Conservation (phyloP, 2,888 invertebrate species). For the Eilema sororculum region DNA sequence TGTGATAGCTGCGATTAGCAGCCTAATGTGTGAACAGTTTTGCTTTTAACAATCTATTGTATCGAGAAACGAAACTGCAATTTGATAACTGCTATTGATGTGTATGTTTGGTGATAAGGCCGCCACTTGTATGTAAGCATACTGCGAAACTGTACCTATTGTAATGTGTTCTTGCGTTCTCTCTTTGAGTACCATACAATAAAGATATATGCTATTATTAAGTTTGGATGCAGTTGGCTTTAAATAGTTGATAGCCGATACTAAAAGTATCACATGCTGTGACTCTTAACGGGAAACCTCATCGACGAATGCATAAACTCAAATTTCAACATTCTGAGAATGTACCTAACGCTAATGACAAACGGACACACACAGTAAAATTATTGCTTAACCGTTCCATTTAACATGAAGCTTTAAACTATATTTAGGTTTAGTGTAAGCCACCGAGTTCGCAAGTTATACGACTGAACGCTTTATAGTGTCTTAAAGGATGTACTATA, state of each 20-base stretch:
- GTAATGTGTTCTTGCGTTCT: too few species aligned
- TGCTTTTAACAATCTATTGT: too few species aligned
- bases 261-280: background rate
- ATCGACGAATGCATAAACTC: background rate
- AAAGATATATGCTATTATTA: too few species aligned
- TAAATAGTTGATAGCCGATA: background rate
- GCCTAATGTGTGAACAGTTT: background rate
- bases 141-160: too few species aligned
- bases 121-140: too few species aligned
- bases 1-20: background rate
- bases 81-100: too few species aligned
- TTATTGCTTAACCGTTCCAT: slow-evolving; percentile 14
- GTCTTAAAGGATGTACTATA: background rate
- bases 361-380: slow-evolving; percentile 19
- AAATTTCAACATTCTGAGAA: slow-evolving; percentile 15
- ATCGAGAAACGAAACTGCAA: too few species aligned
- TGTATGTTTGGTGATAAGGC: too few species aligned
- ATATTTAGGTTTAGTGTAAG: slow-evolving; percentile 12
- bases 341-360: slow-evolving; percentile 16
- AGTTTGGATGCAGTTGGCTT: too few species aligned
- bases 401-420: slow-evolving; percentile 15
- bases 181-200: too few species aligned
- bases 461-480: background rate
- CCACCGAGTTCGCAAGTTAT: background rate
- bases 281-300: background rate